These are phyloP conservation scores for Drosophila buzzatii DNA, from an alignment of 2,888 invertebrate genomes.

Conservation along the genomic window DNA sequence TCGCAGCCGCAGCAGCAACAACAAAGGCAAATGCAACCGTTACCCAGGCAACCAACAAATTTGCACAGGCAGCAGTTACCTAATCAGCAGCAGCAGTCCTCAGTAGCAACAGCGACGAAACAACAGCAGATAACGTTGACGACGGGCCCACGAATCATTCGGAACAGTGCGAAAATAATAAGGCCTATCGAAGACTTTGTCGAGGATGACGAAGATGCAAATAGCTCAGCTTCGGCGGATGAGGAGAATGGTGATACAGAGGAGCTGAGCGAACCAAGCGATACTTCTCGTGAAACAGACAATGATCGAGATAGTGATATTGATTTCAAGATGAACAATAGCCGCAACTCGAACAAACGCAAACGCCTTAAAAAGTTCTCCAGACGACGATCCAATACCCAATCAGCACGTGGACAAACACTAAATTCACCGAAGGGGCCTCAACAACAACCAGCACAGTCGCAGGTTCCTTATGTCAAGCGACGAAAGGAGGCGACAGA, in stretches of 20 bases:
- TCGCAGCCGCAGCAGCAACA: conserved; percentile 2
- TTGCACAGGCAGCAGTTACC: conserved; percentile 17
- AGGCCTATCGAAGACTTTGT: conserved; percentile 37
- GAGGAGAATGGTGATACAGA: conserved; percentile 67
- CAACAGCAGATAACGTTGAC: conserved; percentile 16
- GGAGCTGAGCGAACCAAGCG: conserved; percentile 86
- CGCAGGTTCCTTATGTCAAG: conserved; percentile 46
- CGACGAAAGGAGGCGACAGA: conserved; percentile 52
- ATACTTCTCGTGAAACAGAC: conserved; percentile 83
- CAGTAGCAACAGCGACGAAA: neutral
- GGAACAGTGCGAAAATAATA: conserved; percentile 43
- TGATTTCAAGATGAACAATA: conserved; percentile 88
- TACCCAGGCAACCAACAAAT: conserved; percentile 18
- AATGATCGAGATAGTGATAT: conserved; percentile 88
- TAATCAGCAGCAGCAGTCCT: conserved; percentile 15
- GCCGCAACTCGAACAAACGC: conserved; percentile 78
- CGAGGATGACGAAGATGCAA: conserved; percentile 65
- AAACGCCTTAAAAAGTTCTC: conserved; percentile 63
- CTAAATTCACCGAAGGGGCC: conserved; percentile 20
- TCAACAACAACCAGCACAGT: conserved; percentile 13
- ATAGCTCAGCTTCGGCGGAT: conserved; percentile 57
- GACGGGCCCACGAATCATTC: conserved; percentile 32
- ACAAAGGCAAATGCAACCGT: conserved; percentile 16
- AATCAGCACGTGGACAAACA: conserved; percentile 19
- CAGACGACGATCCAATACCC: conserved; percentile 30